Percentiles rank a stretch among this genome's conserved stretches.
These are phyloP conservation scores for Bimastos eiseni DNA, from an alignment of 2,888 invertebrate genomes.

Conservation along the genomic window DNA sequence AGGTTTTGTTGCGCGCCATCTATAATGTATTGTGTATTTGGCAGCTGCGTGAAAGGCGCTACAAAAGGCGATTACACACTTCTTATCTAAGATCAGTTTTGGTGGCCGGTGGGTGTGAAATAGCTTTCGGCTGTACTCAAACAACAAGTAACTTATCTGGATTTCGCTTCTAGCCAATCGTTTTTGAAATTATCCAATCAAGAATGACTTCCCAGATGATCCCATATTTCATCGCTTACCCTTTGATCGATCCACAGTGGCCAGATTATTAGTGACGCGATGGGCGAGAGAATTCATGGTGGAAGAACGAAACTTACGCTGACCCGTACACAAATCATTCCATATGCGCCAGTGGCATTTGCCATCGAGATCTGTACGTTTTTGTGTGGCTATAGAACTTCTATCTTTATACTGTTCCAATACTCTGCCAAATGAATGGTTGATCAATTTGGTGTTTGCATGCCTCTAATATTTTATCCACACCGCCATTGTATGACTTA, in stretches of 20 bases:
- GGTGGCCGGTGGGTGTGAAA: too few species aligned
- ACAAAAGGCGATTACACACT: too few species aligned
- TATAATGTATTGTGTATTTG: too few species aligned
- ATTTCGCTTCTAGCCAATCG: neutral
- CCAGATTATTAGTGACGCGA: neutral
- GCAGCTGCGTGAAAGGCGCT: too few species aligned
- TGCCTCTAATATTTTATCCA: neutral
- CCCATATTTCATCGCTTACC: neutral
- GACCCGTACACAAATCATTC: neutral
- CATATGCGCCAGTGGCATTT: neutral
- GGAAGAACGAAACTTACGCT: neutral
- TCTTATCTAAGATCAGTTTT: too few species aligned
- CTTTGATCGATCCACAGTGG: neutral
- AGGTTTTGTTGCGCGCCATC: too few species aligned
- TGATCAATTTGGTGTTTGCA: neutral
- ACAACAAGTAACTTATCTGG: neutral
- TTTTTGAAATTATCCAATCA: neutral
- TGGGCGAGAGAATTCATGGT: neutral
- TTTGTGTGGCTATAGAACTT: neutral
- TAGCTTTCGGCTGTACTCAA: too few species aligned
- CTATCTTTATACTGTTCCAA: neutral
- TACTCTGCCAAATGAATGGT: neutral
- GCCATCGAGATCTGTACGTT: neutral
- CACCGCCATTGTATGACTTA: neutral
- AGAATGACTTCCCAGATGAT: neutral